Evolutionary conservation across 2,888 invertebrate genomes (phyloP), one percentile per base, ranked within the genome.

Genomic region (Hylaea fasciaria): DNA sequence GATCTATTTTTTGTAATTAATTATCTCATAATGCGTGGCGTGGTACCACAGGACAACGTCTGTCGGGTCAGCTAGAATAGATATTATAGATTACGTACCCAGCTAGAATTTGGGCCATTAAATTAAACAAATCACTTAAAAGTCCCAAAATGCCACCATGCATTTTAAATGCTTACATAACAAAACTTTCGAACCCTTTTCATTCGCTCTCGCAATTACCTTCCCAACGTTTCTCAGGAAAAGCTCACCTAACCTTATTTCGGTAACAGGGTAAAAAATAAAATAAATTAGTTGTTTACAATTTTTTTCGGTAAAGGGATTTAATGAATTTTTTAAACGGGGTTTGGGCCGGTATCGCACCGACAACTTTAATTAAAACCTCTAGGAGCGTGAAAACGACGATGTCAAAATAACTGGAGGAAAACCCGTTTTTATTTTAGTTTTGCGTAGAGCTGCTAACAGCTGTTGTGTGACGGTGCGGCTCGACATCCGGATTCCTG

Each of bases 331-430:
- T 87, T 85, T 84, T 77, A 83, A 85, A 77, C 73, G 78, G 72
- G 73, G 63, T 71, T 72, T 72, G 74, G 66, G 62, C 69, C 72
- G 74, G 78, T 80, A 80, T 80, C 76, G 70, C 69, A 71, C 74
- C 78, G 77, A 83, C 80, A 85, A 84, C 77, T 87, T 87, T 87
- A 87, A 87, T 87, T 87, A 87, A 87, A 87, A 84, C 66, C 77
- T 78, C 79, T 74, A 76, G 76, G 71, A 76, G 76, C 82, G 80
- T 77, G 80, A 80, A 79, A 85, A 83, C 71, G 81, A 81, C 82
- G 76, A 79, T 81, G 76, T 76, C 77, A 74, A 81, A 84, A 86
- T 82, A 85, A 81, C 80, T 77, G 74, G 67, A 72, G 73, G 68
- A 71, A 77, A 78, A 78, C 72, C 72, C 53, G 71, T 51, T 57